These are phyloP conservation scores for Monopterus albus DNA, from an alignment of 2,113 vertebrate species.

Conservation along the genomic window DNA sequence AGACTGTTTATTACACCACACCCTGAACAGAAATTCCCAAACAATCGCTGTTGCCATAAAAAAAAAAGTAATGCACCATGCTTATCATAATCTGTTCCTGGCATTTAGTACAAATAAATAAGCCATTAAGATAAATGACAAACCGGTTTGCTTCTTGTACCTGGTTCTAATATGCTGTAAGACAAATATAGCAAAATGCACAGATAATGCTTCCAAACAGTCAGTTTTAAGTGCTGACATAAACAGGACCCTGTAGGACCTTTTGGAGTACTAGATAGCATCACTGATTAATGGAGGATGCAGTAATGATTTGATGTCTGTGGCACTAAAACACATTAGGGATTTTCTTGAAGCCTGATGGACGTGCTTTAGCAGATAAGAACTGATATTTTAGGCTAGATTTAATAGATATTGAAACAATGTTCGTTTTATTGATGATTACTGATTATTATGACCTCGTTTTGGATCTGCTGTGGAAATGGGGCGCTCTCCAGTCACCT, in stretches of 20 bases:
- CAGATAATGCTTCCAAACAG: too few species aligned
- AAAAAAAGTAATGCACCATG: background rate
- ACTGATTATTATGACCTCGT: too few species aligned
- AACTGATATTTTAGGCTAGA: too few species aligned
- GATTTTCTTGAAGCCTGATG: too few species aligned
- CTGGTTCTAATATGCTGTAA: constrained; percentile 1
- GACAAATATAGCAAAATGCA: background rate
- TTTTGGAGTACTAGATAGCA: constrained; percentile 9
- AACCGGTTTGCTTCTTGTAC: background rate
- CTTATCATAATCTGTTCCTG: background rate
- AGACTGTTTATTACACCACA: constrained; percentile 20
- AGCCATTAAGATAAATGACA: constrained; percentile 1
- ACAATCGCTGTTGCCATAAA: background rate
- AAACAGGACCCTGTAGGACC: constrained; percentile 1
- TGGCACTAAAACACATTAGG: constrained; percentile 14
- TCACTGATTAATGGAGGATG: background rate
- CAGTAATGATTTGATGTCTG: constrained; percentile 20
- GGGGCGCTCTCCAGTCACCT: too few species aligned
- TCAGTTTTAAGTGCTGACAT: background rate
- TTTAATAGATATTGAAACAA: too few species aligned
- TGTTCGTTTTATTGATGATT: too few species aligned
- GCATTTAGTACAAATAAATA: background rate
- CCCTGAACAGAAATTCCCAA: constrained; percentile 14
- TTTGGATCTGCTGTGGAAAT: too few species aligned
- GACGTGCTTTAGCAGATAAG: too few species aligned